Conservation (phyloP, 2,113 vertebrate genomes). For the Zosterops hypoxanthus region DNA sequence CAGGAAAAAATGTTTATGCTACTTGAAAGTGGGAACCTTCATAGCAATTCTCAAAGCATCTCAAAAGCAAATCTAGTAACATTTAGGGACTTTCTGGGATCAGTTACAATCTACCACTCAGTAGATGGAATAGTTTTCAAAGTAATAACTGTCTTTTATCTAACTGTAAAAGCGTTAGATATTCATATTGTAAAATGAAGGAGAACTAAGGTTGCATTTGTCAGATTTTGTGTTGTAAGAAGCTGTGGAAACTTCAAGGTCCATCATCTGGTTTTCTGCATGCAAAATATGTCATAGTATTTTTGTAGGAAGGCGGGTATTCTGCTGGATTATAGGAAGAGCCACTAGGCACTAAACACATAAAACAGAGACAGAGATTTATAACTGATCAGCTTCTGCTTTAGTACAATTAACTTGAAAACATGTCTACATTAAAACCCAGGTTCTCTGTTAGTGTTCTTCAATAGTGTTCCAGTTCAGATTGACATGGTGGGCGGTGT, state of each 20-base stretch:
- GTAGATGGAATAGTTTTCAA: background rate
- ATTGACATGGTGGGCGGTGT: rapidly evolving
- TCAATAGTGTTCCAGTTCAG: background rate
- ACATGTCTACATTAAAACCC: background rate
- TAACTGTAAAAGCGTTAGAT: background rate
- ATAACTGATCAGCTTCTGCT: background rate
- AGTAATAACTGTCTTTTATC: background rate
- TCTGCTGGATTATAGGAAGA: background rate
- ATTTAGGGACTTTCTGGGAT: background rate
- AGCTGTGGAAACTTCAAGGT: background rate
- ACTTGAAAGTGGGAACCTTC: background rate
- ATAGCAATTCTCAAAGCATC: background rate
- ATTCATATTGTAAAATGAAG: background rate
- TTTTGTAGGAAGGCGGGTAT: background rate
- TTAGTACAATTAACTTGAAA: background rate
- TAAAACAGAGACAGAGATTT: background rate
- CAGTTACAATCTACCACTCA: background rate
- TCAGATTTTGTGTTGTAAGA: background rate
- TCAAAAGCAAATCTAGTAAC: background rate
- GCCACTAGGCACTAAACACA: background rate
- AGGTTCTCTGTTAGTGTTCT: rapidly evolving
- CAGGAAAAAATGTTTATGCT: background rate
- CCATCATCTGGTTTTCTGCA: background rate
- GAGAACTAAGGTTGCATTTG: background rate
- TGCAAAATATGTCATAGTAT: background rate